Conservation (phyloP, 2,888 invertebrate species). For the Chelonus formosanus region DNA sequence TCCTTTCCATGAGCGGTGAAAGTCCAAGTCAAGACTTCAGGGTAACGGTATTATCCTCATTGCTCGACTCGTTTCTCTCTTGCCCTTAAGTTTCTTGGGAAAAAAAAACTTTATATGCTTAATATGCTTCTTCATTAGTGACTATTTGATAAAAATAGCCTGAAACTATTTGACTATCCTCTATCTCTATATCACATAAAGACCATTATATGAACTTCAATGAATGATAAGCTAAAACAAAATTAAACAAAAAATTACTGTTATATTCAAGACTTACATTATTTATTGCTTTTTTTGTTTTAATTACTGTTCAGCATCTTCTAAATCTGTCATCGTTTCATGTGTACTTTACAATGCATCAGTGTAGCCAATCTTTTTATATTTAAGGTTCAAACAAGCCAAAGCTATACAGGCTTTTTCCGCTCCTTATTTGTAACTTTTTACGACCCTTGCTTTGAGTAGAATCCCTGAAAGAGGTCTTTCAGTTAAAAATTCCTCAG, state of each 20-base stretch:
- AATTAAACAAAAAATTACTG: too few species aligned
- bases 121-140: conserved; percentile 16
- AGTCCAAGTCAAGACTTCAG: conserved; percentile 42
- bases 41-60: conserved; percentile 41
- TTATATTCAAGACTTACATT: too few species aligned
- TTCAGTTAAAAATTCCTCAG: background rate
- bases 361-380: too few species aligned
- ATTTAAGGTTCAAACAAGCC: conserved; percentile 3
- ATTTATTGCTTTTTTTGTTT: too few species aligned
- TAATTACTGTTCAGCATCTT: too few species aligned
- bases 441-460: conserved; percentile 28
- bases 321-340: too few species aligned
- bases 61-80: conserved; percentile 17
- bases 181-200: too few species aligned
- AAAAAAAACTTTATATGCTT: background rate
- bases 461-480: background rate
- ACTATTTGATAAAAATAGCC: background rate
- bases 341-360: too few species aligned
- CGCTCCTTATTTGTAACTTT: conserved; percentile 29
- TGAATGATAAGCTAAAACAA: too few species aligned
- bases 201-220: too few species aligned
- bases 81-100: conserved; percentile 38
- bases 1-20: conserved; percentile 40
- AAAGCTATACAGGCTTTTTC: conserved; percentile 30
- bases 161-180: too few species aligned